A percentile compares a stretch with the other conserved stretches of the same genome.
phyloP scores from a whole-genome alignment of 2,797 vertebrate species.

The Gephyroberyx darwinii region DNA sequence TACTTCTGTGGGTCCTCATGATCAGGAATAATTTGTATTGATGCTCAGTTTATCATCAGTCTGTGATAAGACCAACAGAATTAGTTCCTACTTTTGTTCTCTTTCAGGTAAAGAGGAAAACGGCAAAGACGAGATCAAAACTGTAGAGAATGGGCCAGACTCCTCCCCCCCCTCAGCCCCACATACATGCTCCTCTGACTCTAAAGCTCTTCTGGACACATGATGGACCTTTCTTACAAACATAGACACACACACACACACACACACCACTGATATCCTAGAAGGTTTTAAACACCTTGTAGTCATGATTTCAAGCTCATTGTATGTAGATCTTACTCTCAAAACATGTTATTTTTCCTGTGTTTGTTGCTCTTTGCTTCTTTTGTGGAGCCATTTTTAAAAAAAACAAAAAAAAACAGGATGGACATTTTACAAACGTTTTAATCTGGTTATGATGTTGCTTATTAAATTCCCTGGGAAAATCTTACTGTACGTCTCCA shows the following conservation, averaged over 20 bases:
- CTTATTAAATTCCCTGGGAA: constrained; percentile 85
- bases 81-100: constrained; percentile 21
- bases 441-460: constrained; percentile 83
- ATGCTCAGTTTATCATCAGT: neutral
- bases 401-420: constrained; percentile 71
- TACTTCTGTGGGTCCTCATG: neutral
- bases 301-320: constrained; percentile 83
- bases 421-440: constrained; percentile 83
- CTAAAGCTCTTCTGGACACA: constrained; percentile 85
- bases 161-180: constrained; percentile 75
- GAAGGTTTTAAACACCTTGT: constrained; percentile 84
- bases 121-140: constrained; percentile 59
- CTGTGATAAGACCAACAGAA: neutral
- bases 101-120: constrained; percentile 92
- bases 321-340: constrained; percentile 84
- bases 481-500: constrained; percentile 72
- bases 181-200: constrained; percentile 82
- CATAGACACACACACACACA: constrained; percentile 46
- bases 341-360: constrained; percentile 72
- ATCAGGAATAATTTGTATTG: neutral
- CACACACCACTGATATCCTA: constrained; percentile 74
- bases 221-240: constrained; percentile 76
- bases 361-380: constrained; percentile 86
- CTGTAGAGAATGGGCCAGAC: constrained; percentile 82
- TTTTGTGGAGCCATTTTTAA: constrained; percentile 84